These are phyloP conservation scores for Macropus fuliginosus DNA, from an alignment of 2,797 vertebrate genomes.

Conservation along the genomic window DNA sequence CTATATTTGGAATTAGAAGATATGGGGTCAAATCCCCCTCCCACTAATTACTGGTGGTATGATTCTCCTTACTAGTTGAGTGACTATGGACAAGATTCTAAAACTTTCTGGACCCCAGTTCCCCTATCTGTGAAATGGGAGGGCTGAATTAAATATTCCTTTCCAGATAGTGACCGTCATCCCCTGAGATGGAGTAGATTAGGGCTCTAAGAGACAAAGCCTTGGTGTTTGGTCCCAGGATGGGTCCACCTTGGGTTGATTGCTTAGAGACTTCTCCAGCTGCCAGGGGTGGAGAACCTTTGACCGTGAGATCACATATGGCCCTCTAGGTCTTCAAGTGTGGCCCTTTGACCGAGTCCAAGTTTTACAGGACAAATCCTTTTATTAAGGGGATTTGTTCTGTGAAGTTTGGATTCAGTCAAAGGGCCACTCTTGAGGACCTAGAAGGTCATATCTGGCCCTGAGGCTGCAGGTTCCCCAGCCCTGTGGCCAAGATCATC, in stretches of 20 bases:
- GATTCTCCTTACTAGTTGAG: background rate
- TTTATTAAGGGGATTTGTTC: too few relatives aligned
- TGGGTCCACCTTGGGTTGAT: background rate
- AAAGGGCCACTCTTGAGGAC: too few relatives aligned
- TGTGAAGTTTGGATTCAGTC: too few relatives aligned
- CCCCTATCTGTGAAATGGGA: fast-evolving
- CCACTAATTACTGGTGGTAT: background rate
- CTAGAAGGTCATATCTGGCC: too few relatives aligned
- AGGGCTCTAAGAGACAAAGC: background rate
- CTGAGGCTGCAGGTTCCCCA: too few relatives aligned
- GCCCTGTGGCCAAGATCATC: background rate
- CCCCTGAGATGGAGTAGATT: background rate
- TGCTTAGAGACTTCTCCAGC: background rate
- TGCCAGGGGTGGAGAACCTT: background rate
- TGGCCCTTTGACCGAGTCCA: too few relatives aligned
- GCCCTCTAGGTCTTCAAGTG: too few relatives aligned
- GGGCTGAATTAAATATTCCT: background rate
- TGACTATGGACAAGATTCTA: background rate
- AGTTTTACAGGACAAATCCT: too few relatives aligned
- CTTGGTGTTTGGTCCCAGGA: background rate
- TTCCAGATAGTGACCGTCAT: background rate
- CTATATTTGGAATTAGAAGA: background rate
- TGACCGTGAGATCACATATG: too few relatives aligned
- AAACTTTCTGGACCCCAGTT: background rate
- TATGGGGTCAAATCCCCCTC: background rate